Percentiles rank a stretch among this genome's conserved stretches.
Evolutionary conservation across 2,797 vertebrate genomes (phyloP).

Genomic region (Buceros bicornis): DNA sequence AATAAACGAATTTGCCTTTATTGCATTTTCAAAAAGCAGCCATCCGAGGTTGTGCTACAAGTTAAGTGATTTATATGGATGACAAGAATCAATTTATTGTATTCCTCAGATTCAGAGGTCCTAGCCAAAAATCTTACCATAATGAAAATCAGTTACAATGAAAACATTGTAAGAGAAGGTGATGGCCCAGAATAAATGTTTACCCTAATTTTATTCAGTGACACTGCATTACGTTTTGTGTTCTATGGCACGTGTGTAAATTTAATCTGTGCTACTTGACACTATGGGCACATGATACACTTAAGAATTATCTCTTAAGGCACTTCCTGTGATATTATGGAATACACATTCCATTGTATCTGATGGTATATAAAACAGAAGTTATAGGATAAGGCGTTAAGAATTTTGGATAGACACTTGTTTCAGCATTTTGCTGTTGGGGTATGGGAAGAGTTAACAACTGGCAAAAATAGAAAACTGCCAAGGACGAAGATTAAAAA

Average conservation of each 20-base stretch:
- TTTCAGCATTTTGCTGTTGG: not conserved
- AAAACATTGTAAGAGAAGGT: not conserved
- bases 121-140: not conserved
- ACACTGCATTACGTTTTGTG: not conserved
- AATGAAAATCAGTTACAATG: not conserved
- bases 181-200: not conserved
- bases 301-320: not conserved
- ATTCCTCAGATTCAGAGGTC: not conserved
- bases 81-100: not conserved
- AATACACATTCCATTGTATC: not conserved
- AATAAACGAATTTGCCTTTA: not conserved
- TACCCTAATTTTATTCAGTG: not conserved
- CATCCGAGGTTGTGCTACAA: not conserved
- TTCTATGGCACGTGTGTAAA: not conserved
- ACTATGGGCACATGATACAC: not conserved
- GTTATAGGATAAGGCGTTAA: not conserved
- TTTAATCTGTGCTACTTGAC: not conserved
- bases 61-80: not conserved
- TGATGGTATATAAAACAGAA: not conserved
- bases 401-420: not conserved
- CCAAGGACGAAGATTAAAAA: no score
- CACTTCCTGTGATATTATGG: not conserved
- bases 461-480: no score
- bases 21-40: not conserved
- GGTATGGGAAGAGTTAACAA: no score